Percentiles rank a stretch among this genome's conserved stretches.
These are phyloP conservation scores for Oncorhynchus masou DNA, from an alignment of 2,113 vertebrate species.

Conservation along the genomic window DNA sequence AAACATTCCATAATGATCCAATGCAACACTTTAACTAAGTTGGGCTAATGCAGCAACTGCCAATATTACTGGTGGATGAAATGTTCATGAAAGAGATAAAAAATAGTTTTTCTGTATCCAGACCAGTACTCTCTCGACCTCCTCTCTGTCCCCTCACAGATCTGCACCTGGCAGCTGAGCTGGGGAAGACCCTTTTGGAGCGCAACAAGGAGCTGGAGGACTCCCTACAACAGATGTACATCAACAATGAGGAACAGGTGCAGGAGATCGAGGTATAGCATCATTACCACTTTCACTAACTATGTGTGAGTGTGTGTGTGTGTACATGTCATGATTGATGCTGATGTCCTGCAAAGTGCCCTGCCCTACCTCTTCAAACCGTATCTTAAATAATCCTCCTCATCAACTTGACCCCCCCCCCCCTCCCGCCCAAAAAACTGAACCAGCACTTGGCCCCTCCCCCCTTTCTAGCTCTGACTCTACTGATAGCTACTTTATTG, in stretches of 20 bases:
- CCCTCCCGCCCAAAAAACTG: too few species aligned
- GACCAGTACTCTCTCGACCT: neutral
- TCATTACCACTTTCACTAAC: neutral
- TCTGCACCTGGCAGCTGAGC: constrained; percentile 89
- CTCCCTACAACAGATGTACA: constrained; percentile 95
- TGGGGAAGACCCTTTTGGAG: constrained; percentile 95
- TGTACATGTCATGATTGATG: neutral
- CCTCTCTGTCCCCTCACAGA: constrained; percentile 62
- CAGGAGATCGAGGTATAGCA: constrained; percentile 90
- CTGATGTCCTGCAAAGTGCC: too few species aligned
- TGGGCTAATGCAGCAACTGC: neutral
- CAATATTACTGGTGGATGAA: neutral
- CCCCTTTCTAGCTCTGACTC: too few species aligned
- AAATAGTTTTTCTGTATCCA: neutral
- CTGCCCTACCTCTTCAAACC: too few species aligned
- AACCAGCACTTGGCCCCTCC: too few species aligned
- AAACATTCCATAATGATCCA: neutral
- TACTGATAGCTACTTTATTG: too few species aligned
- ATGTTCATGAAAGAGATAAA: neutral
- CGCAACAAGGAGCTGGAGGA: constrained; percentile 97
- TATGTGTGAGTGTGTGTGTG: constrained; percentile 4
- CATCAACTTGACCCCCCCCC: too few species aligned
- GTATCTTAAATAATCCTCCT: too few species aligned
- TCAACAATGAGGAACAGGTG: constrained; percentile 94
- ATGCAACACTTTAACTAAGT: neutral